Conservation (phyloP, 2,113 vertebrate species). For the Mystacornis crossleyi region DNA sequence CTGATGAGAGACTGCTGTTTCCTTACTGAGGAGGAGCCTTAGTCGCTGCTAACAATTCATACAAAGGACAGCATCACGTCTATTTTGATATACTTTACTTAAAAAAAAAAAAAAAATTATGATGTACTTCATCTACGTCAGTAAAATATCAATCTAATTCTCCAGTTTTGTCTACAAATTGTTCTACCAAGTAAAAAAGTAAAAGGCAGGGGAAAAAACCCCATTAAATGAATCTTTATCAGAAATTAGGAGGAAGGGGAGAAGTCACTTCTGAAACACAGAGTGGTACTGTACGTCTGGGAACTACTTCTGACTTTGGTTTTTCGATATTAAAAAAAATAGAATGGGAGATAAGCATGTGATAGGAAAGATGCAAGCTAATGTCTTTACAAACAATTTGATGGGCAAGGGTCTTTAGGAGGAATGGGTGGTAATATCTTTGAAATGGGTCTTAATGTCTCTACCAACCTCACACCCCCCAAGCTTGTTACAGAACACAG, state of each 20-base stretch:
- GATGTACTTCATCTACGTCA: not conserved
- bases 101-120: not conserved
- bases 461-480: not conserved
- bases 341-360: not conserved
- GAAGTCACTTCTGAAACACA: not conserved
- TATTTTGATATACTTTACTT: not conserved
- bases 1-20: not conserved
- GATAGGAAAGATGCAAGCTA: not conserved
- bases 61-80: not conserved
- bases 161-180: not conserved
- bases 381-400: accelerated
- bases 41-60: not conserved
- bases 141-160: not conserved
- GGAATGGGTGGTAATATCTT: not conserved
- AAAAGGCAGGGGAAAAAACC: not conserved
- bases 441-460: not conserved
- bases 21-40: not conserved
- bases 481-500: not conserved
- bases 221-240: not conserved
- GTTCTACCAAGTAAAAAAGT: not conserved
- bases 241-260: not conserved
- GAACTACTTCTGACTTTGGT: not conserved
- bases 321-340: not conserved
- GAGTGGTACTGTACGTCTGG: not conserved
- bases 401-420: not conserved